Base-by-base conservation (phyloP, 2,888 invertebrate genomes). In the Leucozona laternaria region DNA sequence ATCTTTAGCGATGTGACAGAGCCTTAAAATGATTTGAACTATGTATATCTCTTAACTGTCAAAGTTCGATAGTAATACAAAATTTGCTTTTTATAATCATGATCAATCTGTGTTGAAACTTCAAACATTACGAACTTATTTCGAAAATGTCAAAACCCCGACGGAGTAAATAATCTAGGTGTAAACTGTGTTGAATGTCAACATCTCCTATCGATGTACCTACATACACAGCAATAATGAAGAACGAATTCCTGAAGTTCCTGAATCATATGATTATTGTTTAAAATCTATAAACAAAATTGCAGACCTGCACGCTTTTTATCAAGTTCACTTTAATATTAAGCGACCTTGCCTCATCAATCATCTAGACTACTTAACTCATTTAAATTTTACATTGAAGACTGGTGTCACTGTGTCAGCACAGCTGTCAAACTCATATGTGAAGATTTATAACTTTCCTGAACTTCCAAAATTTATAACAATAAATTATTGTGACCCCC, bases 331-430 rank as follows among this genome's bases (percentile, higher is more conserved):
- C 20, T 58, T 13, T 2, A 31, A 31, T 31, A 11, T 20, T 3
- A 1, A 58, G 37, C 40, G 60, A 60, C 60, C 60, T 60, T 60
- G 60, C 7, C 20, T 60, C 60, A 40, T 60, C 37, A 60, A 60
- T 60, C 60, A 60, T 40, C 10, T n/a, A 28, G 10, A 8, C n/a
- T n/a, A 40, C 37, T 13, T 60, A 13, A 22, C 11, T 58, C 37
- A 43, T 43, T 43, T 43, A 43, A 5, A 11, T 57, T 53, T 25
- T 5, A 11, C 17, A 60, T 31, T 22, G 15, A 70, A 25, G 45
- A 0, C 34, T 66, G 15, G 15, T 57, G 37, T 20, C 37, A 60
- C 4, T 37, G n/a, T 57, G 28, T 20, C 37, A 60, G 2, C 10
- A 25, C 40, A 40, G 22, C 62, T 62, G 58, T 58, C 55, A 55